Evolutionary conservation across 2,797 vertebrate species (phyloP), one percentile per base, ranked within the genome.

Genomic region (Cynodonichthys magdalenae): DNA sequence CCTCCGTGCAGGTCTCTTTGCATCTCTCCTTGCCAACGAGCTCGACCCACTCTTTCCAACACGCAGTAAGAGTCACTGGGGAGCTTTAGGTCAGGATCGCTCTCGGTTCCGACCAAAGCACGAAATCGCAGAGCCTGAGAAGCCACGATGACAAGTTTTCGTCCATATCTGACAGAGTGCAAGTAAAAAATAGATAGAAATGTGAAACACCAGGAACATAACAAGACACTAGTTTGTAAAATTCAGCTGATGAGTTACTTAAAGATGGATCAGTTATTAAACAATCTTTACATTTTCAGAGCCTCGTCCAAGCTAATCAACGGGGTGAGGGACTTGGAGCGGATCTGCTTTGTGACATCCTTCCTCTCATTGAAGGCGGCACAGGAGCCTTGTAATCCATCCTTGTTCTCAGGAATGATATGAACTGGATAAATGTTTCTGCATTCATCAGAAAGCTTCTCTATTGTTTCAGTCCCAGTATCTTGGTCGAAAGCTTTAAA

Each of bases 11-110:
- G 92, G 77, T 99, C 96, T 49, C 94, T 93, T 74, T 99, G 98
- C 2, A 99, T 91, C 83, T 98, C 97, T 2, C 98, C 98, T 69
- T 99, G 96, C 97, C 97, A 99, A 34, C 97, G 92, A 0, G 94
- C 95, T 44, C 98, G 92, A 20, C 96, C 98, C 45, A 99, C 82
- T 7, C 95, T 92, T 80, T 99, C 97, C 90, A 99, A 51, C 41
- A 99, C 94, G n/a, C 97, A 98, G 89, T 96, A 99, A 4, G 96
- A 95, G 58, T 94, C 94, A 36, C 96, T 95, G 0, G 81, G 90
- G 17, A 99, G 94, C 59, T 93, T 96, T 75, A 97, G 34, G 45
- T 98, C 96, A 0, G 97, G 96, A 68, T 99, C 95, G 0, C 94
- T 95, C 75, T 96, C 93, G 0, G 53, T 71, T 6, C 97, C 95